A percentile compares a stretch with the other conserved stretches of the same genome.
Evolutionary conservation across 2,888 invertebrate genomes (phyloP).

Genomic region (Shargacucullia verbasci): DNA sequence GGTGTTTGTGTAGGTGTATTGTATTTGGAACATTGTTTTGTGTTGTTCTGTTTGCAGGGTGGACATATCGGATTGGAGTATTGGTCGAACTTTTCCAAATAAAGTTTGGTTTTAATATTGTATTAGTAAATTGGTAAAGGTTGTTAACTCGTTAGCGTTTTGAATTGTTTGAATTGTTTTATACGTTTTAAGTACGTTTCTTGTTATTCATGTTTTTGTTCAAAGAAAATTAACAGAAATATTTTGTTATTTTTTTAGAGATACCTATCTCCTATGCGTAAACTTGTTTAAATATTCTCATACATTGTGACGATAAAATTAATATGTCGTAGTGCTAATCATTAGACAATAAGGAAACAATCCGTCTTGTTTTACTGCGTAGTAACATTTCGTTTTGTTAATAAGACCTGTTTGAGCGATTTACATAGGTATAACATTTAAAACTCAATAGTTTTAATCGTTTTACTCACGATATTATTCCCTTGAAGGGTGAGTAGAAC

Average conservation of each 20-base stretch:
- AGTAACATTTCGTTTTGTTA: conserved; percentile 51
- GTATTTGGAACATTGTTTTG: conserved; percentile 50
- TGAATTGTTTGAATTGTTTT: neutral
- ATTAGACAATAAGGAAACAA: conserved; percentile 50
- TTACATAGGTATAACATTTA: conserved; percentile 44
- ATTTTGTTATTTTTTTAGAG: conserved; percentile 8
- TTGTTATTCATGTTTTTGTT: conserved; percentile 1
- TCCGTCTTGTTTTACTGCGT: conserved; percentile 45
- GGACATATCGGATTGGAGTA: conserved; percentile 9
- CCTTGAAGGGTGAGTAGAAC: conserved; percentile 27
- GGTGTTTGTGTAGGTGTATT: conserved; percentile 58
- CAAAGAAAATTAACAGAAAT: neutral
- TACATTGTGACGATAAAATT: conserved; percentile 27
- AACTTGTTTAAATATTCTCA: conserved; percentile 16
- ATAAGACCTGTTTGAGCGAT: conserved; percentile 46
- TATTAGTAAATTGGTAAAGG: conserved; percentile 12
- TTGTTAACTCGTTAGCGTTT: conserved; percentile 2
- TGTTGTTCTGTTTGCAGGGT: conserved; percentile 17
- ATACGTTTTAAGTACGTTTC: no score
- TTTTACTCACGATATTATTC: conserved; percentile 10
- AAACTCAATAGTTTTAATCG: conserved; percentile 38
- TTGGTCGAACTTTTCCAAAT: neutral
- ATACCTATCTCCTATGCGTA: conserved; percentile 1
- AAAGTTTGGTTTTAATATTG: neutral
- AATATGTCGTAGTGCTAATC: conserved; percentile 40